Conservation (phyloP, 1,140 invertebrate genomes). For the Drepana arcuata region DNA sequence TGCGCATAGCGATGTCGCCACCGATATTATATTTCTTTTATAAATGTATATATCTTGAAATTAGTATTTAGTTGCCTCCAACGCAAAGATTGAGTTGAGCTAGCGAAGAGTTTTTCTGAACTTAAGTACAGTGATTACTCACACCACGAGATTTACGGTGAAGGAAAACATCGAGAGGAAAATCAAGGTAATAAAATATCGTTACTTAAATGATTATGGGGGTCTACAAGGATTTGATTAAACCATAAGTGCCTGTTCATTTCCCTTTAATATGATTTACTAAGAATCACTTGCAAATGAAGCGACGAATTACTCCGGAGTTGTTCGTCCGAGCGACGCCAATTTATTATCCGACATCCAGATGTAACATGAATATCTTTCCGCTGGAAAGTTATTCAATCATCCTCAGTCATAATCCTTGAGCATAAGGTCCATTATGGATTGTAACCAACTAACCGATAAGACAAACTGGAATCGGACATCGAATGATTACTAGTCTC, state of each 20-base stretch:
- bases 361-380: constrained; percentile 50
- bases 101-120: too few species aligned
- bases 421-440: constrained; percentile 22
- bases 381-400: not conserved
- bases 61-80: too few species aligned
- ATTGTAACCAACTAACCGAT: constrained; percentile 22
- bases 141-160: too few species aligned
- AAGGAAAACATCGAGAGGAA: not conserved
- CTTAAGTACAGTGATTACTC: too few species aligned
- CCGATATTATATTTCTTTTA: too few species aligned
- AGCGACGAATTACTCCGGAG: too few species aligned
- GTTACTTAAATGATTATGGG: not conserved
- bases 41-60: too few species aligned
- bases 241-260: not conserved
- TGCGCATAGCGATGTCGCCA: too few species aligned
- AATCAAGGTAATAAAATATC: not conserved
- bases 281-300: not conserved
- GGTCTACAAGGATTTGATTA: not conserved
- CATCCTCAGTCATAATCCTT: constrained; percentile 14
- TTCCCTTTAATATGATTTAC: not conserved
- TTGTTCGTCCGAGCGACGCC: constrained; percentile 44
- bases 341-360: constrained; percentile 64
- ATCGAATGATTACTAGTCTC: constrained; percentile 67
- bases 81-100: too few species aligned
- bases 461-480: constrained; percentile 56